Conservation (phyloP, 2,888 invertebrate genomes). For the Pterobdella sp. region DNA sequence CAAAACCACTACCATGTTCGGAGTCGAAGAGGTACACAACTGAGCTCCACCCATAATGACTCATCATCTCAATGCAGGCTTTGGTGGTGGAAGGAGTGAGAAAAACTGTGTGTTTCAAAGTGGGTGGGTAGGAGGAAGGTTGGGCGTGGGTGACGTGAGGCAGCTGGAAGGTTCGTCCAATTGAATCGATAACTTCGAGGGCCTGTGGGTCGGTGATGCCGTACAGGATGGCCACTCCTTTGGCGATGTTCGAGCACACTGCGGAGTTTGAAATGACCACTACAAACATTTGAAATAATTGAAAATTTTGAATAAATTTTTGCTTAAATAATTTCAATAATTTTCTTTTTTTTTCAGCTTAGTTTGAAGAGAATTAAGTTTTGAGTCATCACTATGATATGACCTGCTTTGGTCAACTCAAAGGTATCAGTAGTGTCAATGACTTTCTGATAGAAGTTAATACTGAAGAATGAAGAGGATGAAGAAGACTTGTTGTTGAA, state of each 20-base stretch:
- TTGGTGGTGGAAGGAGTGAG: slow-evolving; percentile 91
- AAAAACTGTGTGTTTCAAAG: slow-evolving; percentile 38
- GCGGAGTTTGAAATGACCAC: not conserved
- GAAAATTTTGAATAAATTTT: not conserved
- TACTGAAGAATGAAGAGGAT: slow-evolving; percentile 29
- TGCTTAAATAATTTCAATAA: not conserved
- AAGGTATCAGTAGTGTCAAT: slow-evolving; percentile 35
- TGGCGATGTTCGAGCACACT: slow-evolving; percentile 31
- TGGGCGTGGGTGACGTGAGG: slow-evolving; percentile 29
- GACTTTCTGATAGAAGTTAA: slow-evolving; percentile 34
- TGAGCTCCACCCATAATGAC: slow-evolving; percentile 80
- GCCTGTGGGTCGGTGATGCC: slow-evolving; percentile 26
- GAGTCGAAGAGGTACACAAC: slow-evolving; percentile 84
- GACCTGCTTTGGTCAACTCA: slow-evolving; percentile 35
- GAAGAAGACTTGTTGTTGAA: slow-evolving; percentile 35
- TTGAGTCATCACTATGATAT: slow-evolving; percentile 6
- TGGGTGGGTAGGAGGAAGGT: not conserved
- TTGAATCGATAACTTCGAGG: slow-evolving; percentile 28
- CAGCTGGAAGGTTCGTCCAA: slow-evolving; percentile 29
- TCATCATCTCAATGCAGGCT: slow-evolving; percentile 86
- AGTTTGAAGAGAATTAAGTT: not conserved
- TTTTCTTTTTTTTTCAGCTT: not conserved
- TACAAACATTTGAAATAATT: not conserved
- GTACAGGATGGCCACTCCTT: slow-evolving; percentile 27
- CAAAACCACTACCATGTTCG: slow-evolving; percentile 34